Evolutionary conservation across 2,797 vertebrate species (phyloP).

Genomic region (Pangasius larnaudii): DNA sequence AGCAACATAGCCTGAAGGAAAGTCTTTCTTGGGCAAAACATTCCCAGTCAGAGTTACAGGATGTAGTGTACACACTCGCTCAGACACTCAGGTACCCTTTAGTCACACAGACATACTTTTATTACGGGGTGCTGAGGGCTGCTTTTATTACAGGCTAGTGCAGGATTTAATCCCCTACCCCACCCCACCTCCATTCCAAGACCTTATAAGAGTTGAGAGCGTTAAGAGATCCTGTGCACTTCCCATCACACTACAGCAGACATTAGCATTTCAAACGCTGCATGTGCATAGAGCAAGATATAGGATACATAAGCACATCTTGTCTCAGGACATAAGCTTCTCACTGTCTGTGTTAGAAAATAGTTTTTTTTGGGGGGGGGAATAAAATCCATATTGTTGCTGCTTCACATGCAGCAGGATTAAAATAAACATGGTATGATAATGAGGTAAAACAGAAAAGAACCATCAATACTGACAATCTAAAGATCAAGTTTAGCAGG

Average conservation of each 20-base stretch:
- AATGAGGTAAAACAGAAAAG: background rate
- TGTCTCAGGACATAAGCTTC: background rate
- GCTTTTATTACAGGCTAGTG: conserved; percentile 71
- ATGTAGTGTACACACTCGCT: conserved; percentile 58
- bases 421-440: background rate
- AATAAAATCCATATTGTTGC: background rate
- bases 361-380: background rate
- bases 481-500: no score
- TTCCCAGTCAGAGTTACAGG: conserved; percentile 63
- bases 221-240: conserved; percentile 56
- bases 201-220: conserved; percentile 11
- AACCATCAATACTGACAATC: background rate
- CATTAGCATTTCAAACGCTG: background rate
- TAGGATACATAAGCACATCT: background rate
- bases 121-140: conserved; percentile 71
- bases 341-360: background rate
- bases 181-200: conserved; percentile 55
- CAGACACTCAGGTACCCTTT: conserved; percentile 61
- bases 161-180: conserved; percentile 44
- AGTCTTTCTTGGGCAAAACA: conserved; percentile 60
- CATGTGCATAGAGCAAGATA: background rate
- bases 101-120: conserved; percentile 71
- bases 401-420: background rate
- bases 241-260: background rate
- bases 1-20: conserved; percentile 26